These are phyloP conservation scores for Dicyrtomina minuta DNA, from an alignment of 2,888 invertebrate species.

Conservation along the genomic window DNA sequence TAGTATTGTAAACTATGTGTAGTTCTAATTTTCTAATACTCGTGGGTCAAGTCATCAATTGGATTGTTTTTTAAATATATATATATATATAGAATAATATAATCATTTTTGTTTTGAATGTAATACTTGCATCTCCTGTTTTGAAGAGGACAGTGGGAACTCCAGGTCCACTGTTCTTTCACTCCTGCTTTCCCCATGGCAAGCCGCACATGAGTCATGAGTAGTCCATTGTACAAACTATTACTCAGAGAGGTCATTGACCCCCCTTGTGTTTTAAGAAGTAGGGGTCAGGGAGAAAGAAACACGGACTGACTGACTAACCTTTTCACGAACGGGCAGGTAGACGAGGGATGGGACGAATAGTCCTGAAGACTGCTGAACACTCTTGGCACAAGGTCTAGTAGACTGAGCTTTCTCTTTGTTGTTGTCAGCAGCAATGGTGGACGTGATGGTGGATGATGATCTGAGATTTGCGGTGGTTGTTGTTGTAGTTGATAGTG, in stretches of 20 bases:
- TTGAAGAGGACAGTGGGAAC: too few relatives aligned
- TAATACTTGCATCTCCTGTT: neutral
- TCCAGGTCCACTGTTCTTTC: too few relatives aligned
- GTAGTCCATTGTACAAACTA: neutral
- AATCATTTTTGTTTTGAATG: neutral
- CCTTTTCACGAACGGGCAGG: conserved; percentile 85
- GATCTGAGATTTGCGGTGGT: neutral
- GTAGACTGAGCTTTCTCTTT: neutral
- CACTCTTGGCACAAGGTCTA: conserved; percentile 18
- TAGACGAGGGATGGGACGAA: conserved; percentile 91
- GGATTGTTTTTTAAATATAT: too few relatives aligned
- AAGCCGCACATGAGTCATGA: neutral
- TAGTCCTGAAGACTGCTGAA: conserved; percentile 57
- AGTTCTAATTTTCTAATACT: too few relatives aligned
- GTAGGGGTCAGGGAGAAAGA: conserved; percentile 93
- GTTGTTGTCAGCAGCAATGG: neutral
- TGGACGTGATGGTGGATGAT: neutral
- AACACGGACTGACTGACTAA: conserved; percentile 81
- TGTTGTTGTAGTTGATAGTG: conserved; percentile 6
- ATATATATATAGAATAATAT: too few relatives aligned
- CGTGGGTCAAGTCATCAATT: too few relatives aligned
- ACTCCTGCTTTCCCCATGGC: neutral
- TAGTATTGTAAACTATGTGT: too few relatives aligned
- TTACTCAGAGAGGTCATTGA: too few relatives aligned
- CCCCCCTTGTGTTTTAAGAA: conserved; percentile 34